These are phyloP conservation scores for Philotrypesis tridentata DNA, from an alignment of 1,140 invertebrate genomes.

Conservation along the genomic window DNA sequence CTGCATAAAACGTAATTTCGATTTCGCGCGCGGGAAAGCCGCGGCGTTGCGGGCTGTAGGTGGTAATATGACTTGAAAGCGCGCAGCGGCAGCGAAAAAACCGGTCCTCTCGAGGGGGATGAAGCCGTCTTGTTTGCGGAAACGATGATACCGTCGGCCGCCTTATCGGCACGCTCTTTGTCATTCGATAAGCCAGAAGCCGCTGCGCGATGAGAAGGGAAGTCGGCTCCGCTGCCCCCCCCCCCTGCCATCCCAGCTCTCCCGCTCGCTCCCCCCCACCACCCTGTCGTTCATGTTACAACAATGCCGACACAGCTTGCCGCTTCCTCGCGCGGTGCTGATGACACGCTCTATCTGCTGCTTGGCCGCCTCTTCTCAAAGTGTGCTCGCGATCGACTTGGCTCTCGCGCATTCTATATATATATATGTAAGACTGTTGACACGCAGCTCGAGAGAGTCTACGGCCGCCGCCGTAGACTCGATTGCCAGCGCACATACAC, in stretches of 20 bases:
- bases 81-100: background rate
- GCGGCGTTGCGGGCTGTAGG: too few species aligned
- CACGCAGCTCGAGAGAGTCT: background rate
- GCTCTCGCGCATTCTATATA: background rate
- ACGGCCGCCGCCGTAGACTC: slow-evolving; percentile 2
- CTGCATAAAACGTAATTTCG: slow-evolving; percentile 22
- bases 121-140: slow-evolving; percentile 37
- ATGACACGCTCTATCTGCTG: slow-evolving; percentile 32
- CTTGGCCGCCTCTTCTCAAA: background rate
- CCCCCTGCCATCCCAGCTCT: background rate
- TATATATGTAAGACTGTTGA: background rate
- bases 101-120: background rate
- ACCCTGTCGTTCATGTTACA: slow-evolving; percentile 7
- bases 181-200: slow-evolving; percentile 32
- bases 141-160: slow-evolving; percentile 23
- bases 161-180: slow-evolving; percentile 42
- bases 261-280: background rate
- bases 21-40: background rate
- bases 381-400: background rate
- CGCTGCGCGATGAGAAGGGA: background rate
- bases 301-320: slow-evolving; percentile 36
- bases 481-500: slow-evolving; percentile 16
- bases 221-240: background rate
- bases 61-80: background rate
- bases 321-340: slow-evolving; percentile 25